Evolutionary conservation across 2,888 invertebrate genomes (phyloP).

Genomic region (Allolobophora icterica): DNA sequence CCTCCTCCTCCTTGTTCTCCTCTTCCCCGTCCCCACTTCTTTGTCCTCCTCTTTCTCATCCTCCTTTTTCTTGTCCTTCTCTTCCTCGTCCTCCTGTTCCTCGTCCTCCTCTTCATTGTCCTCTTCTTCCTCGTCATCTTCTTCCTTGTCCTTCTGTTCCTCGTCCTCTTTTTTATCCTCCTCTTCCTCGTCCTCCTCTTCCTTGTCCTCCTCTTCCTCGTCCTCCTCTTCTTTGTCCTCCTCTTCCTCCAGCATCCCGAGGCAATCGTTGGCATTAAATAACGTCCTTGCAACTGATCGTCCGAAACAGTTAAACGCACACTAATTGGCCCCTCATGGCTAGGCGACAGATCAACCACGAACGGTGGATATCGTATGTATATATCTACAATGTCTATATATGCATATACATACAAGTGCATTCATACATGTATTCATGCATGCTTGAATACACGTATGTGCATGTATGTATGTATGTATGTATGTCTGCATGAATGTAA

Average conservation of each 20-base stretch:
- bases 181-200: not conserved
- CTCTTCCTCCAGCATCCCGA: not conserved
- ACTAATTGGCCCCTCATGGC: too few relatives aligned
- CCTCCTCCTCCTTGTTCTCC: not conserved
- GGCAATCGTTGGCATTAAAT: not conserved
- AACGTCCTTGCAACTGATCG: too few relatives aligned
- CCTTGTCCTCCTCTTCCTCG: not conserved
- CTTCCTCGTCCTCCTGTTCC: not conserved
- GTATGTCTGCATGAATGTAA: too few relatives aligned
- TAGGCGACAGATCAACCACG: too few relatives aligned
- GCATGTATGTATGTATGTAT: too few relatives aligned
- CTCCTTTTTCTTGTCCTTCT: not conserved
- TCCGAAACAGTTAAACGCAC: too few relatives aligned
- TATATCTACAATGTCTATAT: too few relatives aligned
- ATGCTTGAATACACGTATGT: too few relatives aligned
- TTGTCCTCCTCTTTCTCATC: not conserved
- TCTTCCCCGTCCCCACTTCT: not conserved
- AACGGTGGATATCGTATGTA: too few relatives aligned
- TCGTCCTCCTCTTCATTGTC: slow-evolving; percentile 20
- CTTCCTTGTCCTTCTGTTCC: not conserved
- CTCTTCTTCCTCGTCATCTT: not conserved
- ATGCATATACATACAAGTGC: too few relatives aligned
- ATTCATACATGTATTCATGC: too few relatives aligned
- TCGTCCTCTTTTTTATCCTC: not conserved
- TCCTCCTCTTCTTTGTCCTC: not conserved